Percentiles rank a stretch among this genome's conserved stretches.
Conservation (phyloP, 2,113 vertebrate genomes). For the Lathamus discolor region DNA sequence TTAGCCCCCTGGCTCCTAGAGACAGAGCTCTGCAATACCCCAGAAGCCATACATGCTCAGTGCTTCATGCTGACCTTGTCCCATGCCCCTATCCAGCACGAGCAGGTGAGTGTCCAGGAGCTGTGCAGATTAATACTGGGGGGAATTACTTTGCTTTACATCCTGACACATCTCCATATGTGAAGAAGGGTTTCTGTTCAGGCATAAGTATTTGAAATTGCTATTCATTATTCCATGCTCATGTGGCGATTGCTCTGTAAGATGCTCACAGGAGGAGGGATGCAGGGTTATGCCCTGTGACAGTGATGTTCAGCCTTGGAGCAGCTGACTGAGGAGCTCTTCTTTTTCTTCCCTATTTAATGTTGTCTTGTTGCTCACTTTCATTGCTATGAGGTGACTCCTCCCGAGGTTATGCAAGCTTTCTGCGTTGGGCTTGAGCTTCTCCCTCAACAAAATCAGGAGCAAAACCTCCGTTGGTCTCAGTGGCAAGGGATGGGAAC, state of each 20-base stretch:
- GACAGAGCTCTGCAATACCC: background rate
- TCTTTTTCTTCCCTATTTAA: background rate
- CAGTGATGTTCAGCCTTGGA: background rate
- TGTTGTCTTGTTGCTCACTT: background rate
- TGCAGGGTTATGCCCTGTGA: background rate
- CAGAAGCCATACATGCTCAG: background rate
- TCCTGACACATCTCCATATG: accelerated
- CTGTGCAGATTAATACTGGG: background rate
- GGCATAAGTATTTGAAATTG: background rate
- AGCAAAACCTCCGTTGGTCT: background rate
- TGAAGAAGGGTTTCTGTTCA: background rate
- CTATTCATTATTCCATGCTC: background rate
- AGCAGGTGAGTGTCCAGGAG: background rate
- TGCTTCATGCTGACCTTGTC: background rate
- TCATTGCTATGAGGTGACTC: background rate
- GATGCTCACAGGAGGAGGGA: background rate
- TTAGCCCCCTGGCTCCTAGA: background rate
- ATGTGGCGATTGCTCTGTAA: background rate
- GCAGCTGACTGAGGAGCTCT: background rate
- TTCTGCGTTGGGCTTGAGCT: background rate
- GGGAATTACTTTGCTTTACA: background rate
- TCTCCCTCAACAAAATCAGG: background rate
- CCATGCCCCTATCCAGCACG: background rate
- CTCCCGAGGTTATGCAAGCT: background rate
- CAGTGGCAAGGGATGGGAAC: background rate